Evolutionary conservation across 2,797 vertebrate species (phyloP), one percentile per base, ranked within the genome.

Genomic region (Hyperoplus lanceolatus): DNA sequence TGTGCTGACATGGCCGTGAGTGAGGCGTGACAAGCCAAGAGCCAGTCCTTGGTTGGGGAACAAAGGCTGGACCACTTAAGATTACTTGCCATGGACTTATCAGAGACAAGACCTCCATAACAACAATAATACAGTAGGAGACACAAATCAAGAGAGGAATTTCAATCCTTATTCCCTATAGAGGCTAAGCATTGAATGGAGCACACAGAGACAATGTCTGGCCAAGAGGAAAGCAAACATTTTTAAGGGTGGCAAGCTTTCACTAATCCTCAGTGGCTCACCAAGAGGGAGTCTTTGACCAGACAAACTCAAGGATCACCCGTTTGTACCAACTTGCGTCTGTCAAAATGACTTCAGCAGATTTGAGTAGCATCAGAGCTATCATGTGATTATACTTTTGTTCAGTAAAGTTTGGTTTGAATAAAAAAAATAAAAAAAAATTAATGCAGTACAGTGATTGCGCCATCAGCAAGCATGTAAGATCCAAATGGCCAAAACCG

Each of bases 241-340:
- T 83, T 29, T 79, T 48, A 83, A 81, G 61, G 81, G 74, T 77
- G 85, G 78, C 83, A 76, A 83, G 77, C 79, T 70, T 86, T 83
- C 77, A 84, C 85, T 92, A 90, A 92, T 90, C 86, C 78, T 62
- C 69, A 7, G 57, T 45, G 76, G 82, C 83, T 91, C 81, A 72
- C 82, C 80, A 84, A 58, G 15, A 75, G 75, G 67, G 72, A 75
- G 86, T 78, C 64, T 89, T 79, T 79, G 80, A 82, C 67, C 75
- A 69, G 70, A 85, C 76, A 76, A 84, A 79, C 76, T 86, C 86
- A 77, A 59, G 55, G 65, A 77, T 70, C 63, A 66, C 41, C 42
- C 73, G 57, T 84, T 83, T 83, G 82, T 67, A 75, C 82, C 70
- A 73, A 77, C 56, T 39, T 13, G 61, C 53, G 6, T 84, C 55